A percentile compares a stretch with the other conserved stretches of the same genome.
These are phyloP conservation scores for Olivierus martensii DNA, from an alignment of 1,140 invertebrate species.

Conservation along the genomic window DNA sequence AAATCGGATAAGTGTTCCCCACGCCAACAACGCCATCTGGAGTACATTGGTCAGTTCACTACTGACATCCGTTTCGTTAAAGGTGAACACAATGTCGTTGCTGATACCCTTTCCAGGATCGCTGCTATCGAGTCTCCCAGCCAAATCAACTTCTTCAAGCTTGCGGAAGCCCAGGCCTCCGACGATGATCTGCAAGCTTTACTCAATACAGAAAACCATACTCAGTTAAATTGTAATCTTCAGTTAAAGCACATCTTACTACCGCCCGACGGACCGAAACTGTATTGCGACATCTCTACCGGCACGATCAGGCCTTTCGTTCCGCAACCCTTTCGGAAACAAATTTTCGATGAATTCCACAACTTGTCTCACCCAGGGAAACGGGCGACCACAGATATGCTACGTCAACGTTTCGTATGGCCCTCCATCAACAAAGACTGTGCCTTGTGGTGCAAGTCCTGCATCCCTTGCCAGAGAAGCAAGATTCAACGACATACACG, in stretches of 20 bases:
- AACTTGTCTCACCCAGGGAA: not conserved
- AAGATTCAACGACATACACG: conserved; percentile 16
- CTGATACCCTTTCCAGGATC: too few species aligned
- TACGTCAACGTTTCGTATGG: not conserved
- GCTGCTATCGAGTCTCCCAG: too few species aligned
- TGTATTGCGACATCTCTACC: not conserved
- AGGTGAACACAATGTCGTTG: too few species aligned
- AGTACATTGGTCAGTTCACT: too few species aligned
- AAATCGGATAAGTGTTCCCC: conserved; percentile 14
- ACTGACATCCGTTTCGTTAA: too few species aligned
- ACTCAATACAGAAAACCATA: too few species aligned
- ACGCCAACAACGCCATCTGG: conserved; percentile 7
- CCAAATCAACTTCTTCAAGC: too few species aligned
- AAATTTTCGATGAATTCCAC: not conserved
- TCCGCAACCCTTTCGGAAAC: not conserved
- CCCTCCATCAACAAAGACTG: not conserved
- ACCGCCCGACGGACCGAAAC: too few species aligned
- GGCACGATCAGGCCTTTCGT: not conserved
- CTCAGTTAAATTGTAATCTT: too few species aligned
- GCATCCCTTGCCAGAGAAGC: conserved; percentile 4
- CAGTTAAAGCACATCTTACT: not conserved
- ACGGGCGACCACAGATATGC: not conserved
- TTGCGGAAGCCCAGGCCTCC: not conserved
- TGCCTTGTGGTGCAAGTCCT: not conserved
- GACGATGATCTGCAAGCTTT: not conserved